Base-by-base conservation (phyloP, 2,888 invertebrate genomes). In the Luperina testacea region DNA sequence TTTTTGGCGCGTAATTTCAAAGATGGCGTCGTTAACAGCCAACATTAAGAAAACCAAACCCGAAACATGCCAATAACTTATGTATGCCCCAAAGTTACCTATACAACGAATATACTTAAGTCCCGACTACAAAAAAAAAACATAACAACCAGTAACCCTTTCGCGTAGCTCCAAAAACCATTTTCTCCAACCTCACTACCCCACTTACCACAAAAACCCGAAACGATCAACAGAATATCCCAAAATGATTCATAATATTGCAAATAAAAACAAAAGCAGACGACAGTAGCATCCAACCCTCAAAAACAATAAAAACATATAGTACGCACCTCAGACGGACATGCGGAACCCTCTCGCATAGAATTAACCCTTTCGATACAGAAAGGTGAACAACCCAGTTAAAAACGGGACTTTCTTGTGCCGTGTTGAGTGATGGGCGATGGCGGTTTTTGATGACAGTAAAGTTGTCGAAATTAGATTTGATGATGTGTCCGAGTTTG, bases 371-470 rank as follows among this genome's bases (percentile, higher is more conserved):
- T 96, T 95, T 95, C 94, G 94, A 93, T 94, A 92, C 90, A 89
- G 91, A 91, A 94, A 96, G 96, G 96, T 96, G 96, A 96, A 96
- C 96, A 96, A 96, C 96, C 96, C 95, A 92, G 92, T 92, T 94
- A 91, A 93, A 94, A 95, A 94, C 88, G 93, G 94, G 93, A 94
- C 94, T 93, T 94, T 91, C 94, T 92, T 92, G 88, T 87, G 81
- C 83, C 74, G 81, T 81, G 71, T 77, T 83, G 87, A 91, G 91
- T 86, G 71, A 91, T 51, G 75, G 84, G 88, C 87, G 80, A 75
- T 2, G 81, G 93, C 94, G 94, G 85, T 88, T 90, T 80, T 72
- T 76, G 59, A 4, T 32, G 32, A 48, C 61, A 64, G 57, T n/a
- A n/a, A n/a, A n/a, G n/a, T 6, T 17, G 15, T 61, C 27, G 9